phyloP scores from a whole-genome alignment of 92 coral and sea anemone species.

The Hydrozoanthus gracilis region DNA sequence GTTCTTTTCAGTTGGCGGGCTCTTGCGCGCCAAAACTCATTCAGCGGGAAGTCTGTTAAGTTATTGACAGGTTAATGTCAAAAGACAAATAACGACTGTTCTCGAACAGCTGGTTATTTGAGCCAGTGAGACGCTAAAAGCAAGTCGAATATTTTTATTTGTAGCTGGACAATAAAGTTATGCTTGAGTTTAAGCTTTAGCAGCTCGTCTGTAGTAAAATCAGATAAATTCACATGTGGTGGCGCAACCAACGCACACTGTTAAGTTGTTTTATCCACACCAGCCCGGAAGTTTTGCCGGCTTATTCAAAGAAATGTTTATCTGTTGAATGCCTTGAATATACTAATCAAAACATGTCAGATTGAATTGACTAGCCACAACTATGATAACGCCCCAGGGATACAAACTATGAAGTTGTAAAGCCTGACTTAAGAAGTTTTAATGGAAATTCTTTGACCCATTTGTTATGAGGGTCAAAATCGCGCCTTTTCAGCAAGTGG shows the following conservation, averaged over 20 bases:
- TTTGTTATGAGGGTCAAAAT: not conserved
- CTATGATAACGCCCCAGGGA: too few relatives aligned
- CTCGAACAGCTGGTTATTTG: not conserved
- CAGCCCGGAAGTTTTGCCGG: not conserved
- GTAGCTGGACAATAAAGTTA: not conserved
- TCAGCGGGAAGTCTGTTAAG: not conserved
- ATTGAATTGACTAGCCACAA: too few relatives aligned
- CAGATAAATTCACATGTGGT: not conserved
- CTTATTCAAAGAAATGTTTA: not conserved
- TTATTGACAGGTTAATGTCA: not conserved
- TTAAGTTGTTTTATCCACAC: not conserved
- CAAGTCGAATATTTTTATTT: not conserved
- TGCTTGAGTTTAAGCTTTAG: not conserved
- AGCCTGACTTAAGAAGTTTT: not conserved
- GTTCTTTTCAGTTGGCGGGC: not conserved
- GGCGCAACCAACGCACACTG: not conserved
- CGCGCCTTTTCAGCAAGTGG: not conserved
- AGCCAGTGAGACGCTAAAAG: not conserved
- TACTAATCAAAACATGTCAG: too few relatives aligned
- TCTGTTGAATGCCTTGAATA: too few relatives aligned
- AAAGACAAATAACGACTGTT: not conserved
- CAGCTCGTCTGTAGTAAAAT: not conserved
- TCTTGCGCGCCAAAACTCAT: conserved; percentile 26
- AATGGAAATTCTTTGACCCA: not conserved
- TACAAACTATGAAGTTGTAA: not conserved